Conservation (phyloP, 2,797 vertebrate species). For the Kryptolebias ocellatus region DNA sequence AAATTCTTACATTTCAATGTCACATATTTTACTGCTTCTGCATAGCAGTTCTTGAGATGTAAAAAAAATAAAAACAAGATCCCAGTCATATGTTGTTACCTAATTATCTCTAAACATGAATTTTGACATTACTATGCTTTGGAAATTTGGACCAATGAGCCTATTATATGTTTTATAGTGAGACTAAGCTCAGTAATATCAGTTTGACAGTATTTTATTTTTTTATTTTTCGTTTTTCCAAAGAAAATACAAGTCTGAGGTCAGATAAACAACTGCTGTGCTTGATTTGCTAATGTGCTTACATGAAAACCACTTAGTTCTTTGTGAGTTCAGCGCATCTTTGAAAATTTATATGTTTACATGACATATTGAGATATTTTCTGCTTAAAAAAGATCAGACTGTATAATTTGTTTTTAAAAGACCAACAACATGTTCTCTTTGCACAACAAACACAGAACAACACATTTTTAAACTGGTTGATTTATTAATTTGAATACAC, state of each 20-base stretch:
- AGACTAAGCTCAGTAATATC: neutral
- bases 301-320: constrained; percentile 20
- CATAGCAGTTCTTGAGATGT: too few species aligned
- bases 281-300: constrained; percentile 40
- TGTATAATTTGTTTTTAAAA: too few species aligned
- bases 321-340: constrained; percentile 13
- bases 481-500: too few species aligned
- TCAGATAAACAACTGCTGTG: constrained; percentile 27
- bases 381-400: neutral
- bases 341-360: constrained; percentile 1
- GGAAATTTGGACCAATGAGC: neutral
- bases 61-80: neutral
- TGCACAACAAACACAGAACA: too few species aligned
- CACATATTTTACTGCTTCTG: too few species aligned
- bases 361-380: neutral
- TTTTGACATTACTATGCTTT: neutral
- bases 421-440: too few species aligned
- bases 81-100: neutral
- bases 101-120: too few species aligned
- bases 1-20: too few species aligned
- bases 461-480: too few species aligned
- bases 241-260: constrained; percentile 14
- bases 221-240: constrained; percentile 2
- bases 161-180: too few species aligned
- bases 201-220: neutral